phyloP scores from a whole-genome alignment of 2,797 vertebrate species.

The Tapera naevia region DNA sequence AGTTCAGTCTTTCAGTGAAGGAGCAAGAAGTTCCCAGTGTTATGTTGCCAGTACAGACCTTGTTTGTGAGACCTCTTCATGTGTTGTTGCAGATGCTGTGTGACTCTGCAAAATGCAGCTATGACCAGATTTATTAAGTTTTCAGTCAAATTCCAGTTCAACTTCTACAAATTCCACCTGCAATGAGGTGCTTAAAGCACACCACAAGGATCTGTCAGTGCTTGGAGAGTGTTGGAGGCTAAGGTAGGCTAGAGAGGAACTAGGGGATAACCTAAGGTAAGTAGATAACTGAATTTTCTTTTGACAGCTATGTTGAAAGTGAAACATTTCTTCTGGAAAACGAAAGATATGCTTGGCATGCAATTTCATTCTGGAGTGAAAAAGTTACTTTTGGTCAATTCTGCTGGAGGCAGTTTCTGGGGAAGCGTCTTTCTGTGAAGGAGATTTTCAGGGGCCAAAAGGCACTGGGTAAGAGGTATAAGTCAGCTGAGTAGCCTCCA shows the following conservation, averaged over 20 bases:
- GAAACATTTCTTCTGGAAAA: not conserved
- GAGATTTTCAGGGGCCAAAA: not conserved
- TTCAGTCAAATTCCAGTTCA: not conserved
- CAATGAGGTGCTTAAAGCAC: not conserved
- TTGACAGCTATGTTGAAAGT: not conserved
- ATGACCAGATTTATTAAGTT: not conserved
- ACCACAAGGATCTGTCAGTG: not conserved
- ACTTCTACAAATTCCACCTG: not conserved
- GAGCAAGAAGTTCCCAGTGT: not conserved
- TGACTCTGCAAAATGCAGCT: not conserved
- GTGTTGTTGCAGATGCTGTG: not conserved
- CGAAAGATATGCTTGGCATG: not conserved
- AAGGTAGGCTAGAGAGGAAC: not conserved
- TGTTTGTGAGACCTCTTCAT: not conserved
- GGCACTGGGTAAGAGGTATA: not conserved
- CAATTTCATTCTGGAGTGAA: not conserved
- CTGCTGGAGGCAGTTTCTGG: not conserved
- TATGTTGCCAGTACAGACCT: not conserved
- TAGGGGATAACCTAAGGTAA: not conserved
- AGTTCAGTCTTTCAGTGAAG: not conserved
- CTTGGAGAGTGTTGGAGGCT: not conserved
- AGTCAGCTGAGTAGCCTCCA: not conserved
- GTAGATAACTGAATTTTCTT: not conserved
- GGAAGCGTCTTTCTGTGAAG: not conserved
- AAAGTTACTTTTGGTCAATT: not conserved